Evolutionary conservation across 2,113 vertebrate genomes (phyloP), one percentile per base, ranked within the genome.

Genomic region (Xyliphius kryptos): DNA sequence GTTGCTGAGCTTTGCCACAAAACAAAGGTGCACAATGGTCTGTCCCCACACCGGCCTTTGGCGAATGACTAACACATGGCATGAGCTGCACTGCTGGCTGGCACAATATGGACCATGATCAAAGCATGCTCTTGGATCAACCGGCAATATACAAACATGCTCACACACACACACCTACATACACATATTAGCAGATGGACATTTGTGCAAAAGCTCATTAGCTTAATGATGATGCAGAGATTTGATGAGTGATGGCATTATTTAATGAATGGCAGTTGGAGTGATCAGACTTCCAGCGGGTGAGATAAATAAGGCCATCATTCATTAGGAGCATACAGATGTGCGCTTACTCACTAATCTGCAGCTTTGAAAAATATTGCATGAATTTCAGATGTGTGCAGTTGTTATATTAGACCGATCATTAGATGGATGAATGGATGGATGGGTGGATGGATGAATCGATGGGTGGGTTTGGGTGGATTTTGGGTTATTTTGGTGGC

Each of bases 41-140:
- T 40, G 55, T 56, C 38, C 64, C 50, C 9, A 21, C 36, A 20
- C 44, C 58, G 21, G 47, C 64, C 26, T 26, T 55, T 67, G 51
- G 61, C 38, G 57, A 56, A 52, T 56, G 53, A 69, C 68, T 70
- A 74, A 70, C 64, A 49, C 50, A 67, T 51, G 59, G 72, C 60
- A 67, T 70, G 68, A 7, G n/a, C 63, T 67, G 54, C 55, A 69
- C 51, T 63, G 63, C 52, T 57, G 67, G 62, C 52, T 61, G 58
- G 38, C 41, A 61, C 59, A 41, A 44, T 53, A 56, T n/a, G n/a
- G n/a, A n/a, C n/a, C n/a, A n/a, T n/a, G 60, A 59, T 40, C 58
- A 36, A 36, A 48, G 59, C 61, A 65, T 68, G 73, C 50, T 61
- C 47, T 57, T 44, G 64, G 48, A 52, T 48, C 44, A 15, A 43